Percentiles rank a stretch among this genome's conserved stretches.
These are phyloP conservation scores for Syrmaticus mikado DNA, from an alignment of 2,113 vertebrate species.

Conservation along the genomic window DNA sequence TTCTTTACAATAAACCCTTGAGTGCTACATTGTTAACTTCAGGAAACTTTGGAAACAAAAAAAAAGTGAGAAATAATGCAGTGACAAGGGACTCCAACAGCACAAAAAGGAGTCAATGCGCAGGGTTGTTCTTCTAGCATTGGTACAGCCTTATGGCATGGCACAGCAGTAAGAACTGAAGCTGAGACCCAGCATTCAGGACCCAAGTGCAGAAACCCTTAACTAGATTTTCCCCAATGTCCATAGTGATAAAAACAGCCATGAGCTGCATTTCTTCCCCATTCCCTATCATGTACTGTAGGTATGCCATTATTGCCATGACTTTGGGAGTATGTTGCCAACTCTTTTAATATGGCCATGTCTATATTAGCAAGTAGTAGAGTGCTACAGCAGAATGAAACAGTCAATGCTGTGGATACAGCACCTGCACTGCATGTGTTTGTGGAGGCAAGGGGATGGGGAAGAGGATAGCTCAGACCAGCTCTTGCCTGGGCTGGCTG, in stretches of 20 bases:
- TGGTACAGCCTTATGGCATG: background rate
- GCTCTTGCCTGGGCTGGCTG: background rate
- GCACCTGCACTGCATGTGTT: background rate
- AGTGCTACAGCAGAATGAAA: background rate
- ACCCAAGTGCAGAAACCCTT: background rate
- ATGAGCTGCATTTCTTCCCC: background rate
- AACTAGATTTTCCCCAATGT: background rate
- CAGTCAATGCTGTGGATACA: background rate
- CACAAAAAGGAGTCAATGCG: background rate
- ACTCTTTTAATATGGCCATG: background rate
- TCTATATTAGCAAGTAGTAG: background rate
- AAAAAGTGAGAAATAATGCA: background rate
- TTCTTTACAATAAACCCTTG: background rate
- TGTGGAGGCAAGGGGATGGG: background rate
- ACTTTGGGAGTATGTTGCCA: background rate
- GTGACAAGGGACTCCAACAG: background rate
- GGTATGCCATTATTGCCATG: rapidly evolving
- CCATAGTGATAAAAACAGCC: background rate
- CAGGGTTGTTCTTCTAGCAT: background rate
- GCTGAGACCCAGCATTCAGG: rapidly evolving
- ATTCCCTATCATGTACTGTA: background rate
- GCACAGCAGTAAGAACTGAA: background rate
- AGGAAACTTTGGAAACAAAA: background rate
- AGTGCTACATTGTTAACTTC: background rate
- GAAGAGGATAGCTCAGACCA: background rate